Percentiles rank a stretch among this genome's conserved stretches.
phyloP scores from a whole-genome alignment of 2,113 vertebrate species.

The Vidua chalybeata region DNA sequence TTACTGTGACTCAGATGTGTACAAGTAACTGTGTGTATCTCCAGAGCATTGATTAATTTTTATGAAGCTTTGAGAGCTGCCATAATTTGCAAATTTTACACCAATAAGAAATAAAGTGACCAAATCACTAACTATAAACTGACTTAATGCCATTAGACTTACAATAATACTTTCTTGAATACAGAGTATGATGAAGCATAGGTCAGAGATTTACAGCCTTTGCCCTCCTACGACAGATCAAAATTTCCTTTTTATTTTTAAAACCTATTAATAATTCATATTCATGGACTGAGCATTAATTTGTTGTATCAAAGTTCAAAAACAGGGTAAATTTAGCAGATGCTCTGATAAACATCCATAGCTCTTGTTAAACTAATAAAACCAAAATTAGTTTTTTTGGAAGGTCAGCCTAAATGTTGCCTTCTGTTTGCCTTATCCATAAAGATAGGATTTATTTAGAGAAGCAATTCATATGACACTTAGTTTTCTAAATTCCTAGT shows the following conservation, averaged over 20 bases:
- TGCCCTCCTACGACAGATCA: not conserved
- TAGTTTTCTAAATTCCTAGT: not conserved
- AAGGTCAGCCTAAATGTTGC: conserved; percentile 22
- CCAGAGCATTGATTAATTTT: not conserved
- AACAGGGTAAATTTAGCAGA: not conserved
- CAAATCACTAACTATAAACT: not conserved
- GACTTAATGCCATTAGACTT: not conserved
- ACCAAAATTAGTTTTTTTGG: conserved; percentile 15
- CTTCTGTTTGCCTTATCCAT: not conserved
- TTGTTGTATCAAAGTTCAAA: not conserved
- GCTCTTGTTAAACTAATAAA: conserved; percentile 17
- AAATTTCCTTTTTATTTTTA: not conserved
- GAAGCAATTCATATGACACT: not conserved
- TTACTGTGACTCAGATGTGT: not conserved
- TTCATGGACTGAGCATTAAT: not conserved
- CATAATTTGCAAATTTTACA: not conserved
- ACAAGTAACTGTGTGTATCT: not conserved
- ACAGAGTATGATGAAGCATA: not conserved
- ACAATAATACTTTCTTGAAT: not conserved
- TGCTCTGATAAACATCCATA: conserved; percentile 15
- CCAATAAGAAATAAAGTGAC: not conserved
- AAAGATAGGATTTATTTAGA: conserved; percentile 1
- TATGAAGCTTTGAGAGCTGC: not conserved
- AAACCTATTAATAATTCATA: not conserved
- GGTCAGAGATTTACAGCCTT: not conserved